Evolutionary conservation across 2,888 invertebrate genomes (phyloP).

Genomic region (Thymelicus sylvestris): DNA sequence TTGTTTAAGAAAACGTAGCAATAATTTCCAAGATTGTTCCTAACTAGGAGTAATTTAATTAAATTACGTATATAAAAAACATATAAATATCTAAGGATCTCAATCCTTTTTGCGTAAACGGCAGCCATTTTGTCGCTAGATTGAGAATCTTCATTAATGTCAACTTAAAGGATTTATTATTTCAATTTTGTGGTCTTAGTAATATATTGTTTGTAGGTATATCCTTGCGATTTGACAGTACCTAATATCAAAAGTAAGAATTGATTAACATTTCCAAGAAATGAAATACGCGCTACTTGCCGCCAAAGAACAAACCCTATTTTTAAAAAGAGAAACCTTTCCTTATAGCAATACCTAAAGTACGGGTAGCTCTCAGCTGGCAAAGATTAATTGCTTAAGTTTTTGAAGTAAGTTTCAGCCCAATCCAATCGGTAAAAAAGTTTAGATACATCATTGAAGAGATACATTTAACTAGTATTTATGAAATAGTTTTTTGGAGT

Average conservation of each 20-base stretch:
- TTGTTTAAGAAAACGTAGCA: neutral
- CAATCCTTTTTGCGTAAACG: neutral
- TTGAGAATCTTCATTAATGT: neutral
- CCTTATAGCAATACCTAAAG: neutral
- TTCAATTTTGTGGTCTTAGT: neutral
- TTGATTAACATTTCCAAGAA: too few species aligned
- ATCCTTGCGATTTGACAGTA: too few species aligned
- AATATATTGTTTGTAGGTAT: too few species aligned
- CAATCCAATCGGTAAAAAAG: neutral
- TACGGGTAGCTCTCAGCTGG: conserved; percentile 7
- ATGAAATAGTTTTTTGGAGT: neutral
- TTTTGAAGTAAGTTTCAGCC: conserved; percentile 10
- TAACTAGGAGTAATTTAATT: neutral
- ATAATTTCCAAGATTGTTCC: neutral
- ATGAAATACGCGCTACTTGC: too few species aligned
- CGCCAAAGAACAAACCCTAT: neutral
- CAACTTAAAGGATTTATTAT: conserved; percentile 1
- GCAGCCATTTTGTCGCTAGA: neutral
- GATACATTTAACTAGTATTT: neutral
- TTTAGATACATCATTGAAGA: neutral
- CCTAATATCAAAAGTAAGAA: too few species aligned
- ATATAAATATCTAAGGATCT: too few species aligned
- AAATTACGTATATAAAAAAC: too few species aligned
- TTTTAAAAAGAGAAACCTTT: neutral
- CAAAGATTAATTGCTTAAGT: conserved; percentile 8